A percentile compares a stretch with the other conserved stretches of the same genome.
Conservation (phyloP, 2,888 invertebrate species). For the Acleris laterana region DNA sequence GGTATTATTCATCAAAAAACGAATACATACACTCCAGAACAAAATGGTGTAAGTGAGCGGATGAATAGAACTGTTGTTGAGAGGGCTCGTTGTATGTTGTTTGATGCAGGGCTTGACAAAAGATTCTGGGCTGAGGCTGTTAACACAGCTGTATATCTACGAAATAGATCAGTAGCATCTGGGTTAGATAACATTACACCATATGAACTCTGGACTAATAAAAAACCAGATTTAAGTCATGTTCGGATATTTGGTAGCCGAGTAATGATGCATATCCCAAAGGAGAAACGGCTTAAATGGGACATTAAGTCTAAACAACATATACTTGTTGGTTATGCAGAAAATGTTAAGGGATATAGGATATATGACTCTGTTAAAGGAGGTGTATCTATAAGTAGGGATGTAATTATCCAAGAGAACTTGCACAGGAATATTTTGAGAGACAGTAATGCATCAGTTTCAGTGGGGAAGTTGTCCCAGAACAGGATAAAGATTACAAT, state of each 20-base stretch:
- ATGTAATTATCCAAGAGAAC: slow-evolving; percentile 38
- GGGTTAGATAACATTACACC: slow-evolving; percentile 38
- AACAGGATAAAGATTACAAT: neutral
- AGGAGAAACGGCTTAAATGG: slow-evolving; percentile 41
- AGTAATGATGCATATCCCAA: slow-evolving; percentile 42
- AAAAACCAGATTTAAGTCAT: slow-evolving; percentile 40
- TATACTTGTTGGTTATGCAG: slow-evolving; percentile 41
- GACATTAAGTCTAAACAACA: slow-evolving; percentile 38
- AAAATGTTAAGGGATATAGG: slow-evolving; percentile 44
- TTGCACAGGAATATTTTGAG: neutral
- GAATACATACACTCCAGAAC: slow-evolving; percentile 41
- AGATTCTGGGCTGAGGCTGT: slow-evolving; percentile 38
- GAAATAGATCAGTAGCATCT: slow-evolving; percentile 37
- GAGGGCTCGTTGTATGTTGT: slow-evolving; percentile 39
- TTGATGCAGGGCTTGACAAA: slow-evolving; percentile 36
- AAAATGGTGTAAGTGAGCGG: slow-evolving; percentile 43
- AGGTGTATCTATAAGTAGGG: slow-evolving; percentile 34
- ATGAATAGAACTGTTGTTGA: slow-evolving; percentile 40
- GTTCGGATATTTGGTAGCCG: slow-evolving; percentile 38
- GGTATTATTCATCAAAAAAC: slow-evolving; percentile 44
- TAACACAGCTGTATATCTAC: no score
- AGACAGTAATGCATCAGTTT: neutral
- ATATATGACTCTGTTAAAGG: slow-evolving; percentile 36
- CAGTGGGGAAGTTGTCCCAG: neutral
- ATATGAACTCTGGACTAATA: slow-evolving; percentile 41